A percentile compares a stretch with the other conserved stretches of the same genome.
phyloP scores from a whole-genome alignment of 1,140 invertebrate genomes.

The Neuroterus valhalla region DNA sequence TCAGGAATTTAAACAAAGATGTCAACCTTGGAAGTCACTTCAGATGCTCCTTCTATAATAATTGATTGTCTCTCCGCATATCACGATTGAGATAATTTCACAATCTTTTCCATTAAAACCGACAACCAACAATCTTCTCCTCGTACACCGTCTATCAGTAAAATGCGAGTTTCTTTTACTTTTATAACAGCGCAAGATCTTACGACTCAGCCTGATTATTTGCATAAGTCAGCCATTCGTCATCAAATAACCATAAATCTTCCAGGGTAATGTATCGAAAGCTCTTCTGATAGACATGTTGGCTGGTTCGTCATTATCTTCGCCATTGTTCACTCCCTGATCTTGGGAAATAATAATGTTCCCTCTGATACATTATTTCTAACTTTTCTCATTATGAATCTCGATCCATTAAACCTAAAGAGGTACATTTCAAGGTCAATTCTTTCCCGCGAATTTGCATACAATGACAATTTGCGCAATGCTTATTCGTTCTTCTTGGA shows the following conservation, averaged over 20 bases:
- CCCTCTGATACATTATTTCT: too few species aligned
- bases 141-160: neutral
- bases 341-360: too few species aligned
- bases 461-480: slow-evolving; percentile 7
- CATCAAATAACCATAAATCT: slow-evolving; percentile 11
- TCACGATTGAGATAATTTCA: slow-evolving; percentile 15
- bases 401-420: neutral
- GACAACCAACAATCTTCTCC: neutral
- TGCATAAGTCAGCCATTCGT: slow-evolving; percentile 34
- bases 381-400: too few species aligned
- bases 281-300: neutral
- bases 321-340: too few species aligned
- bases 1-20: neutral
- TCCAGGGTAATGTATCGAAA: neutral
- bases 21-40: slow-evolving; percentile 15
- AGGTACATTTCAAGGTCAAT: slow-evolving; percentile 8
- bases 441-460: neutral
- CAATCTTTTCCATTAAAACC: neutral
- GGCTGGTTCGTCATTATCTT: too few species aligned
- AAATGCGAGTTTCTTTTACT: neutral
- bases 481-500: neutral
- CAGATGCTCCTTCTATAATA: neutral
- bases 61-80: slow-evolving; percentile 14
- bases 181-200: too few species aligned
- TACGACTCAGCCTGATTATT: slow-evolving; percentile 8